A percentile compares a stretch with the other conserved stretches of the same genome.
Conservation (phyloP, 2,888 invertebrate genomes). For the Troilus luridus region DNA sequence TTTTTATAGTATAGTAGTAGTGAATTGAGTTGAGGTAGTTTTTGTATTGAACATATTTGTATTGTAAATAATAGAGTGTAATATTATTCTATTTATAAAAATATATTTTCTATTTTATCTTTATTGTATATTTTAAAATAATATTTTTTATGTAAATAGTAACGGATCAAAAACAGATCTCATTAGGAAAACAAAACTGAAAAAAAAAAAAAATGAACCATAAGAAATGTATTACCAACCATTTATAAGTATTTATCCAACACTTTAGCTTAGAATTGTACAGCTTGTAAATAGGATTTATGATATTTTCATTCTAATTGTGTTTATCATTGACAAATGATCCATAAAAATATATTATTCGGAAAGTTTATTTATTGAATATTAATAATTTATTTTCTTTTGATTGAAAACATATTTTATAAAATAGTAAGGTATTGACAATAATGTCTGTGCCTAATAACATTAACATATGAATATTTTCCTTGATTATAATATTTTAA, state of each 20-base stretch:
- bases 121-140: slow-evolving; percentile 40
- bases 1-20: not conserved
- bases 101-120: slow-evolving; percentile 48
- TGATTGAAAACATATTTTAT: not conserved
- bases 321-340: not conserved
- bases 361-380: not conserved
- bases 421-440: not conserved
- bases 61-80: slow-evolving; percentile 1
- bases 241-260: not conserved
- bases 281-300: not conserved
- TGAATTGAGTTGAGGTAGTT: not conserved
- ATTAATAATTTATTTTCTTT: not conserved
- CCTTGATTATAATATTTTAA: not conserved
- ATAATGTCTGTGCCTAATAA: not conserved
- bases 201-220: not conserved
- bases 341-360: not conserved
- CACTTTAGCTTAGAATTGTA: not conserved
- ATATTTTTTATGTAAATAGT: slow-evolving; percentile 35
- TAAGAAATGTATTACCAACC: not conserved
- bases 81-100: slow-evolving; percentile 9
- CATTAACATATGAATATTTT: not conserved
- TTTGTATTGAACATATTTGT: not conserved
- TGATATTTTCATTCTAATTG: not conserved
- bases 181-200: not conserved
- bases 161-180: not conserved